Percentiles rank a stretch among this genome's conserved stretches.
These are phyloP conservation scores for Mungos mungo DNA, from an alignment of 2,113 vertebrate genomes.

Conservation along the genomic window DNA sequence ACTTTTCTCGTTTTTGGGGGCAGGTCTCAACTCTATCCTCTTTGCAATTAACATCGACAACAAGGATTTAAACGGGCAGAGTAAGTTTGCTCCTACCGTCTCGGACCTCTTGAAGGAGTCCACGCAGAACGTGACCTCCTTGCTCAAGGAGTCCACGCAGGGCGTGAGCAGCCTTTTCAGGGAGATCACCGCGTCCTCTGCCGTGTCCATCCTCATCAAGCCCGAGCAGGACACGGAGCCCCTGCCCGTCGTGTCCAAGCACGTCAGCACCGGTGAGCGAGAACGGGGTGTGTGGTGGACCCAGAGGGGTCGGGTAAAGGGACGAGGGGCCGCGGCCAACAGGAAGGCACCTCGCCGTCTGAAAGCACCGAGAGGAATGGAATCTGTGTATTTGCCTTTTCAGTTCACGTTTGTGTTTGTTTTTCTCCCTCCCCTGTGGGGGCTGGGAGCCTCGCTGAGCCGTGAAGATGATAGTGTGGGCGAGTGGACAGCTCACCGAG, in stretches of 20 bases:
- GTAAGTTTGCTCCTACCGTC: constrained; percentile 86
- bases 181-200: constrained; percentile 94
- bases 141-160: constrained; percentile 96
- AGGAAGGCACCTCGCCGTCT: not conserved
- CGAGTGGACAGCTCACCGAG: too few species aligned
- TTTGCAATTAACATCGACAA: constrained; percentile 99
- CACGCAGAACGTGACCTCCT: constrained; percentile 95
- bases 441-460: too few species aligned
- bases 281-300: fast-evolving
- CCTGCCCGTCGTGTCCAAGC: constrained; percentile 90
- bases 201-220: constrained; percentile 91
- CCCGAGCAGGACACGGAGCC: constrained; percentile 91
- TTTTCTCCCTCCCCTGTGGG: too few species aligned
- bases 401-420: not conserved
- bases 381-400: not conserved
- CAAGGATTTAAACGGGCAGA: constrained; percentile 93
- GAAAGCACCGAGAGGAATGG: not conserved
- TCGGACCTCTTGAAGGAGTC: constrained; percentile 96
- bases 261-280: constrained; percentile 79
- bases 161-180: constrained; percentile 95
- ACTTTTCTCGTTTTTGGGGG: not conserved
- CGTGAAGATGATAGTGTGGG: too few species aligned
- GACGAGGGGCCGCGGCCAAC: not conserved
- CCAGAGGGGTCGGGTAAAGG: fast-evolving
- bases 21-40: constrained; percentile 98